Conservation (phyloP, 2,888 invertebrate genomes). For the Eristalis tenax region DNA sequence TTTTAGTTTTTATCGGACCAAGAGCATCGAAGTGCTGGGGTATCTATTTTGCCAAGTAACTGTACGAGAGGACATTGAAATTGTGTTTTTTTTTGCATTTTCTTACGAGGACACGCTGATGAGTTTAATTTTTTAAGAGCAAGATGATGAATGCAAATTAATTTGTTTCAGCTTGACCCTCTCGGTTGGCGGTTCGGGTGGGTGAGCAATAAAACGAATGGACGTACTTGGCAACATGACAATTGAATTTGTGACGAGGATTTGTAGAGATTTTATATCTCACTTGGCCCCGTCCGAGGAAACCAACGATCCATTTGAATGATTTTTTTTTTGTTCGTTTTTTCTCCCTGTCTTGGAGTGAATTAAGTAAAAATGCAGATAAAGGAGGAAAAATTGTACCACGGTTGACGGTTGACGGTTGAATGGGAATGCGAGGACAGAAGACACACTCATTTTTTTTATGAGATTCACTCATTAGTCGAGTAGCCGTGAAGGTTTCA, state of each 20-base stretch:
- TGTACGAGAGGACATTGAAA: conserved; percentile 20
- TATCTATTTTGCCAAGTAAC: conserved; percentile 30
- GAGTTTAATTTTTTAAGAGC: conserved; percentile 23
- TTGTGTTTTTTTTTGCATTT: conserved; percentile 18
- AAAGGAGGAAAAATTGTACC: neutral
- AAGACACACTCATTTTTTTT: neutral
- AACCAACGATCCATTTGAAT: neutral
- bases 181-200: neutral
- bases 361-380: neutral
- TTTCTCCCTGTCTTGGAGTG: neutral
- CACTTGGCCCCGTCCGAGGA: neutral
- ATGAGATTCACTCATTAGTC: neutral
- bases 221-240: conserved; percentile 10
- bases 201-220: neutral
- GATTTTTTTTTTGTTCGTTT: neutral
- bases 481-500: neutral
- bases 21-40: conserved; percentile 23
- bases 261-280: conserved; percentile 10
- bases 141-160: conserved; percentile 60
- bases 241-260: conserved; percentile 39
- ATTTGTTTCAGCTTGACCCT: conserved; percentile 32
- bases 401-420: too few relatives aligned
- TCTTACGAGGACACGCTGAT: conserved; percentile 47
- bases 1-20: neutral
- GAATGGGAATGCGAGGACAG: neutral